phyloP scores from a whole-genome alignment of 2,797 vertebrate genomes.

The Pangasius djambal region DNA sequence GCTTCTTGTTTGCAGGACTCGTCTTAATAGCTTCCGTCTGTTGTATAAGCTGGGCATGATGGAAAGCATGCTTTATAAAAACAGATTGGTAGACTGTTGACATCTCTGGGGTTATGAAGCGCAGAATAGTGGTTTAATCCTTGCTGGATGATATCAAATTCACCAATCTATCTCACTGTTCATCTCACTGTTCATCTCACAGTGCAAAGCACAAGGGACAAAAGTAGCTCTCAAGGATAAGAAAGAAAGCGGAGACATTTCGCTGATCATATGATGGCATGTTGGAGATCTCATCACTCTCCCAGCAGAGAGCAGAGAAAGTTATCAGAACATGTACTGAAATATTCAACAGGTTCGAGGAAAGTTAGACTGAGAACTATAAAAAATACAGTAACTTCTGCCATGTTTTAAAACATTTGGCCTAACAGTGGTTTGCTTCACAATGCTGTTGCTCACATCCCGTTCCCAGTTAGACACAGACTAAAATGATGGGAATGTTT shows the following conservation, averaged over 20 bases:
- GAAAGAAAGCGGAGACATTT: slow-evolving; percentile 34
- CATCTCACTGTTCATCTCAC: slow-evolving; percentile 46
- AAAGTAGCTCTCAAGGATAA: slow-evolving; percentile 37
- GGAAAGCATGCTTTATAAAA: slow-evolving; percentile 23
- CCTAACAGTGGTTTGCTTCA: background rate
- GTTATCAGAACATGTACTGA: background rate
- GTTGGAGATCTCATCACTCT: background rate
- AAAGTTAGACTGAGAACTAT: background rate
- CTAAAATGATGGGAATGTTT: background rate
- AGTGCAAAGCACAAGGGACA: slow-evolving; percentile 31
- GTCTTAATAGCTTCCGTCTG: slow-evolving; percentile 67
- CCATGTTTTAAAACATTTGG: background rate
- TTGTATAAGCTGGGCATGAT: slow-evolving; percentile 53
- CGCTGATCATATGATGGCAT: background rate
- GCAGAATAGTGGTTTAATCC: slow-evolving; percentile 32
- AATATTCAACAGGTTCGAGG: background rate
- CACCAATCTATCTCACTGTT: slow-evolving; percentile 33
- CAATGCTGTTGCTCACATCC: background rate
- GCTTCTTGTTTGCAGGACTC: slow-evolving; percentile 58
- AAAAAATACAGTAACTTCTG: background rate
- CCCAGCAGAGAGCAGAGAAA: no score
- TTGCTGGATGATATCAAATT: slow-evolving; percentile 34
- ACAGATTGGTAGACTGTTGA: slow-evolving; percentile 40
- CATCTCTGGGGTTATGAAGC: slow-evolving; percentile 42
- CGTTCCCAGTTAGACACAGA: background rate